Conservation (phyloP, 2,113 vertebrate genomes). For the Eleginops maclovinus region DNA sequence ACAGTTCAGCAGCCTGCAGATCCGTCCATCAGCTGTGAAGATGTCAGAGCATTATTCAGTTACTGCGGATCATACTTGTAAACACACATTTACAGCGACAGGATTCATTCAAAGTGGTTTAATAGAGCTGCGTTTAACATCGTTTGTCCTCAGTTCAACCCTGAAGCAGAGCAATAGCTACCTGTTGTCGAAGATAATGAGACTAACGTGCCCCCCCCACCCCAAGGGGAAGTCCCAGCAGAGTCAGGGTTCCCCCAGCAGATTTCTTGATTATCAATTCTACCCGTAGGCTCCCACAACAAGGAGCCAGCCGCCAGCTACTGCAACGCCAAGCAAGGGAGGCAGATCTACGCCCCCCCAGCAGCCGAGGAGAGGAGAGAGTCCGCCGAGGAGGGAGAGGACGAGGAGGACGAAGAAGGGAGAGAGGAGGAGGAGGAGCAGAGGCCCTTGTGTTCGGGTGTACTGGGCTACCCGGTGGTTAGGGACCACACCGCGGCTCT, state of each 20-base stretch:
- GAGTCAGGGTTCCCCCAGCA: constrained; percentile 35
- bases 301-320: constrained; percentile 53
- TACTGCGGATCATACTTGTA: background rate
- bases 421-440: constrained; percentile 89
- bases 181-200: constrained; percentile 65
- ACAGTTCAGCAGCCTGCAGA: constrained; percentile 23
- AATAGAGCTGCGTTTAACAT: background rate
- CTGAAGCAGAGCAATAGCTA: constrained; percentile 25
- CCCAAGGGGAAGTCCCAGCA: constrained; percentile 24
- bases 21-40: constrained; percentile 23
- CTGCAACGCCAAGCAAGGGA: constrained; percentile 39
- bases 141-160: constrained; percentile 59
- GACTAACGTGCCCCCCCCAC: background rate
- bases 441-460: constrained; percentile 88
- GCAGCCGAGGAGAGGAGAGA: constrained; percentile 42
- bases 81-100: background rate
- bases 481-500: constrained; percentile 83
- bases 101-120: background rate
- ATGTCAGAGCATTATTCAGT: background rate
- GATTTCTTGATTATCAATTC: constrained; percentile 36
- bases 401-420: constrained; percentile 83
- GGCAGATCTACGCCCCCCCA: constrained; percentile 38
- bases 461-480: constrained; percentile 85
- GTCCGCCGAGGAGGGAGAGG: constrained; percentile 62
- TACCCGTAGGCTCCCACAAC: constrained; percentile 63